These are phyloP conservation scores for Hucho hucho DNA, from an alignment of 2,113 vertebrate species.

Conservation along the genomic window DNA sequence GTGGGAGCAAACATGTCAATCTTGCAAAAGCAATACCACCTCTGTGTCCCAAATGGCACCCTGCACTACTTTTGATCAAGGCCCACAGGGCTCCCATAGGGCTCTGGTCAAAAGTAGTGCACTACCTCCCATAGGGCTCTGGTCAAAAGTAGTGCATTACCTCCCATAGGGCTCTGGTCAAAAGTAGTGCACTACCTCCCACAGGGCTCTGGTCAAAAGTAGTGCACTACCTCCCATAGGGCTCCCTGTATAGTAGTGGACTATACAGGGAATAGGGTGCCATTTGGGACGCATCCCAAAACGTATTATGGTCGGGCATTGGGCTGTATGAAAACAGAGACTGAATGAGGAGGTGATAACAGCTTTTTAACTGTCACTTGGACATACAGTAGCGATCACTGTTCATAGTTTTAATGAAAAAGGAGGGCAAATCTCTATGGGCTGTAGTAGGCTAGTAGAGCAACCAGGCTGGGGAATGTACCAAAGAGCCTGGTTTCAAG, in stretches of 20 bases:
- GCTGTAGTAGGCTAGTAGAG: background rate
- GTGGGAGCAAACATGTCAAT: constrained; percentile 40
- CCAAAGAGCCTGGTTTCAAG: background rate
- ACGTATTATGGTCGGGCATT: constrained; percentile 15
- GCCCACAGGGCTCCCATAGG: no score
- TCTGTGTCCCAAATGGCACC: no score
- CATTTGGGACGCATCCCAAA: background rate
- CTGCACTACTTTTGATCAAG: no score
- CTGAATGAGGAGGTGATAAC: constrained; percentile 52
- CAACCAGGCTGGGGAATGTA: background rate
- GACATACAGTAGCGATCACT: background rate
- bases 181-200: no score
- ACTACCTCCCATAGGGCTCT: no score
- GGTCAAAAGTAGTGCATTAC: no score
- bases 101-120: no score
- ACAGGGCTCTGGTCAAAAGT: no score
- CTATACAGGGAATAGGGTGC: no score
- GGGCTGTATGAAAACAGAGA: constrained; percentile 9
- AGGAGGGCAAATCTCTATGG: background rate
- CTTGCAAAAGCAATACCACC: constrained; percentile 22
- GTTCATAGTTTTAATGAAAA: constrained; percentile 11
- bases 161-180: no score
- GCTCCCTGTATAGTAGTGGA: no score
- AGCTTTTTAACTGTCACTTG: constrained; percentile 25
- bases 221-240: no score